Percentiles rank a stretch among this genome's conserved stretches.
phyloP scores from a whole-genome alignment of 2,113 vertebrate genomes.

The Pseudolaguvia tuberculata region DNA sequence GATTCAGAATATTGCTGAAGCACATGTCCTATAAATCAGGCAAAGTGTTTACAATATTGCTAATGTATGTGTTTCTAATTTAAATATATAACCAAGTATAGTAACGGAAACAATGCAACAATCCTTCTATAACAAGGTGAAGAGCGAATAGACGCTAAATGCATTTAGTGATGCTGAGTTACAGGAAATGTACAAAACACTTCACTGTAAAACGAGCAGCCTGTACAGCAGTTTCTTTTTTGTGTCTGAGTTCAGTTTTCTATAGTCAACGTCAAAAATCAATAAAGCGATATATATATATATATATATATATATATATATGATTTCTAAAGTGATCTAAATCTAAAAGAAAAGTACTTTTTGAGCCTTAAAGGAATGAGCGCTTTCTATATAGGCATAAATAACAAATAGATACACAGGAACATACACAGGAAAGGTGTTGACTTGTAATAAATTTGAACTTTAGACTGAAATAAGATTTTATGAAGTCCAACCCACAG shows the following conservation, averaged over 20 bases:
- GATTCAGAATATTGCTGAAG: neutral
- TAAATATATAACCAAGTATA: constrained; percentile 2
- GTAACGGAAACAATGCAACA: neutral
- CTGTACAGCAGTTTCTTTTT: constrained; percentile 6
- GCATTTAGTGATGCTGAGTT: constrained; percentile 8
- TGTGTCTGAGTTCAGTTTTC: neutral
- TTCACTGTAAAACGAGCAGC: neutral
- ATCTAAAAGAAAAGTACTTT: neutral
- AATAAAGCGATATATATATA: too few species aligned
- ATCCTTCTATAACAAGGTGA: constrained; percentile 3
- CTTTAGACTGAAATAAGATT: neutral
- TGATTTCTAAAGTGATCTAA: neutral
- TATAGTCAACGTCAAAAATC: neutral
- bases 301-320: too few species aligned
- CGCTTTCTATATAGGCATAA: neutral
- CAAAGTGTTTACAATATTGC: constrained; percentile 13
- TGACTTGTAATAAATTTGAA: neutral
- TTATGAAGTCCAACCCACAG: neutral
- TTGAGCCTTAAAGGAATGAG: neutral
- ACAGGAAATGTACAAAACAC: constrained; percentile 3
- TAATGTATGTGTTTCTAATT: constrained; percentile 15
- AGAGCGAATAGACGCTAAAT: constrained; percentile 3
- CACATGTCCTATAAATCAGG: neutral
- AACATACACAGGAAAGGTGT: neutral
- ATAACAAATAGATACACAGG: neutral